Evolutionary conservation across 2,113 vertebrate species (phyloP).

Genomic region (Eurypyga helias): DNA sequence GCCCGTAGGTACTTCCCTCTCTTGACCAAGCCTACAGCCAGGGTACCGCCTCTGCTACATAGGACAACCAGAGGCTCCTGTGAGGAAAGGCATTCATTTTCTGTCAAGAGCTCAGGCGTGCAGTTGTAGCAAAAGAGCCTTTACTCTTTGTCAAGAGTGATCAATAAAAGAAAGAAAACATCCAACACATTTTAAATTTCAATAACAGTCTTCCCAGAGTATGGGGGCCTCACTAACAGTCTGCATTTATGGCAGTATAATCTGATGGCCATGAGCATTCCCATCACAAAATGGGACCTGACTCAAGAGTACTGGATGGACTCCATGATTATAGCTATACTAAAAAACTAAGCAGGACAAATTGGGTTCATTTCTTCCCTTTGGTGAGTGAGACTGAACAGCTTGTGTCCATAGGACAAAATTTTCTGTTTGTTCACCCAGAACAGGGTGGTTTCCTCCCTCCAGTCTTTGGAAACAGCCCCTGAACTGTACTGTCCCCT

Average conservation of each 20-base stretch:
- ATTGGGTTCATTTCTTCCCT: background rate
- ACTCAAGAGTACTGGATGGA: background rate
- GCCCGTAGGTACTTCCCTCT: background rate
- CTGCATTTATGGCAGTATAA: background rate
- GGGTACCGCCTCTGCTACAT: background rate
- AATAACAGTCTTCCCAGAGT: background rate
- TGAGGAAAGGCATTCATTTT: background rate
- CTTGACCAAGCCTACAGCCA: background rate
- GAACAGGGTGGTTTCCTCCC: background rate
- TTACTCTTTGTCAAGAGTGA: background rate
- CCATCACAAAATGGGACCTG: background rate
- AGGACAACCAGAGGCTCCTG: background rate
- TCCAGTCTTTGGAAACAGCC: background rate
- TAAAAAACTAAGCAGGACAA: background rate
- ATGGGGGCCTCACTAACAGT: background rate
- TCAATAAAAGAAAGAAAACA: background rate
- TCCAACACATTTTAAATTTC: background rate
- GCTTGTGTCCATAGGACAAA: background rate
- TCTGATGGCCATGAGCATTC: background rate
- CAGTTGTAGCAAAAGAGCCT: background rate
- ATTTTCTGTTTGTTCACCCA: background rate
- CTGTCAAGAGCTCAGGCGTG: background rate
- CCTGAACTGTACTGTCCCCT: background rate
- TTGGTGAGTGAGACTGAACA: background rate
- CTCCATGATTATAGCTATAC: accelerated